Conservation (phyloP, 2,113 vertebrate species). For the Protobothrops flavoviridis region DNA sequence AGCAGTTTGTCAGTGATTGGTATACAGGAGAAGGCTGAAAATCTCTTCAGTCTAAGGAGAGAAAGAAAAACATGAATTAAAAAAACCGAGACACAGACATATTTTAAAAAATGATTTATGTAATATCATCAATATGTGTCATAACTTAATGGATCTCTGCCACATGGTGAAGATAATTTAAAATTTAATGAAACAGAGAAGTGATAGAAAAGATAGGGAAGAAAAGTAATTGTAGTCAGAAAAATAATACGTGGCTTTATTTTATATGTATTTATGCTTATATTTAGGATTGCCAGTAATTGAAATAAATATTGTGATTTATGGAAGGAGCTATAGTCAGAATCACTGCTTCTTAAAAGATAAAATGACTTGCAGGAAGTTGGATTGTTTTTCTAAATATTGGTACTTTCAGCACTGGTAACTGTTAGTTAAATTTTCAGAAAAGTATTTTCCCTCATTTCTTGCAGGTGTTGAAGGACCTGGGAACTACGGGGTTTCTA, state of each 20-base stretch:
- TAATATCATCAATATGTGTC: background rate
- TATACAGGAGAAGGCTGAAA: background rate
- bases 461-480: background rate
- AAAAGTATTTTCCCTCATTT: background rate
- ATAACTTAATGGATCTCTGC: no score
- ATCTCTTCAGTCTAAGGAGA: constrained; percentile 31
- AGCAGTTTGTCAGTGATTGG: background rate
- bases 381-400: background rate
- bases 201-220: background rate
- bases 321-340: background rate
- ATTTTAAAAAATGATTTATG: background rate
- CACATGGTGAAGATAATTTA: background rate
- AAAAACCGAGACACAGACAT: background rate
- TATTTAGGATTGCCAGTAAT: background rate
- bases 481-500: background rate
- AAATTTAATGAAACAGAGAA: background rate
- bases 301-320: background rate
- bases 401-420: background rate
- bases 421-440: background rate
- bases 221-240: background rate
- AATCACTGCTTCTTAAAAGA: background rate
- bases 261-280: background rate
- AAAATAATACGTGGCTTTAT: background rate
- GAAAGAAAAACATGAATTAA: constrained; percentile 12
- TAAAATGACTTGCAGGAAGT: background rate